A percentile compares a stretch with the other conserved stretches of the same genome.
phyloP scores from a whole-genome alignment of 2,113 vertebrate genomes.

The Silurus asotus region DNA sequence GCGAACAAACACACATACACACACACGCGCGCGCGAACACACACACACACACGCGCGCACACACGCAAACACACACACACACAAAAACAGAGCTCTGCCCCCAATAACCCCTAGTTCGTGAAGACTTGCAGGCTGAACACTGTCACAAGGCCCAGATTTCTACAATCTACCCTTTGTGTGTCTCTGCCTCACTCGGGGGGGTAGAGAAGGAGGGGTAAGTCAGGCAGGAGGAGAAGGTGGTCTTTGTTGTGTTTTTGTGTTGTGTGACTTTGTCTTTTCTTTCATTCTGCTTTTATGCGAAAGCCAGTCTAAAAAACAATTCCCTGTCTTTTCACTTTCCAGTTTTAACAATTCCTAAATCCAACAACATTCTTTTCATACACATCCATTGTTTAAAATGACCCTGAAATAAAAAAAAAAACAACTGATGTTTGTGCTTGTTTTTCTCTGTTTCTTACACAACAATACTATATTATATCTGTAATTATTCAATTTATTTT shows the following conservation, averaged over 20 bases:
- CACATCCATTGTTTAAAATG: not conserved
- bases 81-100: conserved; percentile 6
- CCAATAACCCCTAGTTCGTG: conserved; percentile 35
- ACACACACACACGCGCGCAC: not conserved
- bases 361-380: not conserved
- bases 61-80: conserved; percentile 26
- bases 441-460: not conserved
- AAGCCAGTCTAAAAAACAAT: not conserved
- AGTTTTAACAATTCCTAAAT: not conserved
- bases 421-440: not conserved
- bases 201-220: conserved; percentile 20
- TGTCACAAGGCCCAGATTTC: conserved; percentile 74
- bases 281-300: not conserved
- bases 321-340: not conserved
- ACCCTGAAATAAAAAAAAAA: not conserved
- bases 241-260: conserved; percentile 49
- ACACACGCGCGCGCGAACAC: conserved; percentile 4
- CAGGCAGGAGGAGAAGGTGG: conserved; percentile 16
- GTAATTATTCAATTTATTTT: not conserved
- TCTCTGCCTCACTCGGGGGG: conserved; percentile 24
- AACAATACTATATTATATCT: not conserved
- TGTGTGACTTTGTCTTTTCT: not conserved
- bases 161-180: conserved; percentile 72
- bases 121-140: conserved; percentile 57
- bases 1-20: conserved; percentile 8